Percentiles rank a stretch among this genome's conserved stretches.
Conservation (phyloP, 2,888 invertebrate genomes). For the Agrochola macilenta region DNA sequence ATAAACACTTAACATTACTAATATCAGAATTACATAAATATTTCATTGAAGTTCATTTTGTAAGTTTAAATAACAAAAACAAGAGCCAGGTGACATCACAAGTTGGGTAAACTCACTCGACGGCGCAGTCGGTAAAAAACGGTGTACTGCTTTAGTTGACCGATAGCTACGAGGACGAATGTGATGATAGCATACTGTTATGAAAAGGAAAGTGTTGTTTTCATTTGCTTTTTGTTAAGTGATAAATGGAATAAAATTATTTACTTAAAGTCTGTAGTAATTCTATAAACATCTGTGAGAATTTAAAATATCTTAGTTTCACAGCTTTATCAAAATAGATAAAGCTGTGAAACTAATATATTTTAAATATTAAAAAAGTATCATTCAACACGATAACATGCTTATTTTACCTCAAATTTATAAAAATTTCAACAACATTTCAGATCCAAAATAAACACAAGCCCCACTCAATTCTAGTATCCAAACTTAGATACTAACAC, state of each 20-base stretch:
- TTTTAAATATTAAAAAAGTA: too few species aligned
- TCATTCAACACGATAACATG: not conserved
- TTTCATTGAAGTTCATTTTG: conserved; percentile 47
- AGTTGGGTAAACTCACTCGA: conserved; percentile 46
- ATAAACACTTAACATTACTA: not conserved
- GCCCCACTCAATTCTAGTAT: conserved; percentile 21
- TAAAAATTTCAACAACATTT: not conserved
- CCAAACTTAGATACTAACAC: conserved; percentile 17
- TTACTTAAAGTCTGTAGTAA: not conserved
- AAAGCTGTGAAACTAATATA: too few species aligned
- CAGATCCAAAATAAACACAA: not conserved
- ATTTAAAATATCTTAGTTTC: not conserved
- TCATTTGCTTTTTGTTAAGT: not conserved
- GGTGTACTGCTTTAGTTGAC: conserved; percentile 39
- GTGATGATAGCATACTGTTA: conserved; percentile 10
- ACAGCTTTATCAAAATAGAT: not conserved
- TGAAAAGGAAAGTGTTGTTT: conserved; percentile 28
- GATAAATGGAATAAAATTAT: not conserved
- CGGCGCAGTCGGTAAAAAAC: conserved; percentile 41
- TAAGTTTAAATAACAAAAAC: conserved; percentile 54
- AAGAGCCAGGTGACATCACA: conserved; percentile 53
- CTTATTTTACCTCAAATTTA: not conserved
- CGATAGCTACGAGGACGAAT: conserved; percentile 50
- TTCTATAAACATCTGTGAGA: not conserved
- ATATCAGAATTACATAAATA: conserved; percentile 42